These are phyloP conservation scores for Taxidea taxus DNA, from an alignment of 2,113 vertebrate species.

Conservation along the genomic window DNA sequence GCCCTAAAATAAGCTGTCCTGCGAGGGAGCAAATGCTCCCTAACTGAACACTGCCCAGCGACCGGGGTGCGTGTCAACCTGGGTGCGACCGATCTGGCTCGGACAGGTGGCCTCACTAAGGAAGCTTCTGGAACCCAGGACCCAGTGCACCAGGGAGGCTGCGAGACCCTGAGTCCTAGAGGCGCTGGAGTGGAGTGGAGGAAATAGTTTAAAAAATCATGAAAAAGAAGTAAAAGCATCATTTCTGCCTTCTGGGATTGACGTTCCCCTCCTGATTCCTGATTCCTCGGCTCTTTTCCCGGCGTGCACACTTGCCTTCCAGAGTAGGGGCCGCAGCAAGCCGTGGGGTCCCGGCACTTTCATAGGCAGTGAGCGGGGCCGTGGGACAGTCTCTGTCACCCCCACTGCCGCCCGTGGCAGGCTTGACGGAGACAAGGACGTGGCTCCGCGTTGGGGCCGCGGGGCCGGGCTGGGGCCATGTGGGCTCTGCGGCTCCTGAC, in stretches of 20 bases:
- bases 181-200: no score
- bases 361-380: no score
- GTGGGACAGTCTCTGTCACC: no score
- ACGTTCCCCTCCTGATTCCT: not conserved
- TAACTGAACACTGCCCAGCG: no score
- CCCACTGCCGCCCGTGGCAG: fast-evolving
- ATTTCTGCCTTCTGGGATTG: not conserved
- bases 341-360: fast-evolving
- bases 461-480: fast-evolving
- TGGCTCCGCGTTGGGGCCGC: fast-evolving
- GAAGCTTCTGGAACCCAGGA: not conserved
- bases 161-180: not conserved
- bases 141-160: not conserved
- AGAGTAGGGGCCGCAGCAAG: fast-evolving
- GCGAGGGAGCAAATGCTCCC: not conserved
- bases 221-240: not conserved
- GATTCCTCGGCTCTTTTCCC: no score
- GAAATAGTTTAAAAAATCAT: not conserved
- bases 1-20: not conserved
- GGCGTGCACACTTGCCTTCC: not conserved
- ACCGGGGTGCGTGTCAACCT: no score
- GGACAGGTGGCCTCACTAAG: not conserved
- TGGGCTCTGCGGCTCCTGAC: not conserved
- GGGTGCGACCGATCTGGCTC: not conserved
- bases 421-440: not conserved